Evolutionary conservation across 2,797 vertebrate genomes (phyloP), one percentile per base, ranked within the genome.

Genomic region (Leptodactylus fallax): DNA sequence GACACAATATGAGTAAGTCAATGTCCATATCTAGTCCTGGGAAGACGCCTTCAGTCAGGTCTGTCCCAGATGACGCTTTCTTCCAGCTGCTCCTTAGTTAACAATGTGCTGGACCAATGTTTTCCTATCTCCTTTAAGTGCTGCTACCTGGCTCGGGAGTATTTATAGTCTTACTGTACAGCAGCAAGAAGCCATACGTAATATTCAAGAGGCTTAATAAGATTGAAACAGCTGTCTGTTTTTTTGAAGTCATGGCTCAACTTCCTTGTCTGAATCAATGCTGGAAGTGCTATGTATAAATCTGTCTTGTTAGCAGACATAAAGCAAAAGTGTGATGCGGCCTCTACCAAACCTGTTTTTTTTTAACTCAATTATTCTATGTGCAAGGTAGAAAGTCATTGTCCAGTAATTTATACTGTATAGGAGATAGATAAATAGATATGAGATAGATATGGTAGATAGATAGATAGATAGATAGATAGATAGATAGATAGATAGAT

Each of bases 141-240:
- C 74, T 1, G 47, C 49, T 77, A 77, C 74, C 47, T 77, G 74
- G 49, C 74, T n/a, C 11, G 10, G 12, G 21, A 81, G 79, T 81
- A 81, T 81, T 63, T 81, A 81, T 81, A 47, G 36, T 63, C 79
- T 81, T 11, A 13, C 79, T 14, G 58, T 81, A 49, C 36, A 47
- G 60, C 45, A 49, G 79, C 79, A 14, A 17, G 60, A 51, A 65
- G 60, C 60, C 58, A 49, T 81, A 81, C 60, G 60, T 81, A 21
- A 81, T 63, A 81, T 81, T 49, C 56, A 81, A 47, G 79, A 81
- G 79, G 79, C 79, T 49, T 81, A 81, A 81, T 63, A 81, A 65
- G 79, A 81, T 63, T 81, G 79, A 65, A 65, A 7, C 79, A 81
- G 60, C 79, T 63, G 58, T 81, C 79, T 81, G 79, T 63, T 49